Conservation (phyloP, 2,888 invertebrate species). For the Caenorhabditis japonica region DNA sequence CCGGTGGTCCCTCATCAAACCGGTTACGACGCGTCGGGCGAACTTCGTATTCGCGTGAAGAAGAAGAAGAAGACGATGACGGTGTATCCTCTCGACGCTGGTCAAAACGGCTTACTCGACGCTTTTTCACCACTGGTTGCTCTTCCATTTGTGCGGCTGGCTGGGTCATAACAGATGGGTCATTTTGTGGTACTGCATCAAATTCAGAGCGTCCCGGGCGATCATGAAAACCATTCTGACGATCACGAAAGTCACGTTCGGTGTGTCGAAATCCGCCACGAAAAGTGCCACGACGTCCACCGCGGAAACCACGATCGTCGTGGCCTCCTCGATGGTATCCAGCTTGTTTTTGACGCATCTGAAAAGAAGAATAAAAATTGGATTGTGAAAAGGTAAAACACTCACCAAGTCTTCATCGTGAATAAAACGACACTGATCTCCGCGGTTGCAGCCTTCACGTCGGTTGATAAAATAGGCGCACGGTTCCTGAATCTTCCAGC, state of each 20-base stretch:
- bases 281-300: slow-evolving; percentile 7
- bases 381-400: slow-evolving; percentile 12
- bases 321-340: slow-evolving; percentile 3
- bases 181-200: neutral
- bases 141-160: no score
- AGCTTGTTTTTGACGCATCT: neutral
- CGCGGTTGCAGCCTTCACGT: slow-evolving; percentile 28
- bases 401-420: slow-evolving; percentile 41
- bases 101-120: slow-evolving; percentile 19
- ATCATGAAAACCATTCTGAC: neutral
- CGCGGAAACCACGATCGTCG: slow-evolving; percentile 5
- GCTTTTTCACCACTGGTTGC: no score
- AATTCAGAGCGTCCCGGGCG: neutral
- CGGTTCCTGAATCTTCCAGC: slow-evolving; percentile 21
- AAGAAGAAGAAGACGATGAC: no score
- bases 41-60: neutral
- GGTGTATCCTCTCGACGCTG: neutral
- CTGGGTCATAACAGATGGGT: no score
- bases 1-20: slow-evolving; percentile 12
- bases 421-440: slow-evolving; percentile 31
- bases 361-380: neutral
- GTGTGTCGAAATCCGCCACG: slow-evolving; percentile 12
- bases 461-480: slow-evolving; percentile 33
- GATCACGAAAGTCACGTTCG: neutral
- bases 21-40: slow-evolving; percentile 9